Conservation (phyloP, 2,888 invertebrate genomes). For the Drosophila testacea region DNA sequence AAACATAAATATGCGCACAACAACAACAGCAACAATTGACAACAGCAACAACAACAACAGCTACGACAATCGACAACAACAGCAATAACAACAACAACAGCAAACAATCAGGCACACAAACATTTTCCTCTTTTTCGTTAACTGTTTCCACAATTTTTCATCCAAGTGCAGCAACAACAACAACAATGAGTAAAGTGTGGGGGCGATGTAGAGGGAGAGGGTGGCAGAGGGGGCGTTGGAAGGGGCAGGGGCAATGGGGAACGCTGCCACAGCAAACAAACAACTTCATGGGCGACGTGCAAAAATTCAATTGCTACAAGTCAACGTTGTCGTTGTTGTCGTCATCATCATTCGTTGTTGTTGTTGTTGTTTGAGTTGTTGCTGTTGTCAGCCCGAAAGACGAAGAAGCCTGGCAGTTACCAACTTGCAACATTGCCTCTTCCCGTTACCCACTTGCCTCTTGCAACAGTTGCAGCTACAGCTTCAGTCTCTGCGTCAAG, state of each 20-base stretch:
- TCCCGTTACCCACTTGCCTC: constrained; percentile 17
- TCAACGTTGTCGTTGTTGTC: constrained; percentile 47
- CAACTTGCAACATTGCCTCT: constrained; percentile 30
- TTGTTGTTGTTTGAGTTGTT: constrained; percentile 16
- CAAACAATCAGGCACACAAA: constrained; percentile 71
- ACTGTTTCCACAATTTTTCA: constrained; percentile 79
- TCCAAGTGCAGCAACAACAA: constrained; percentile 64
- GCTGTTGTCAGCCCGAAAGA: constrained; percentile 31
- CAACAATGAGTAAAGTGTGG: constrained; percentile 26
- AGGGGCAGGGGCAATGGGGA: constrained; percentile 23
- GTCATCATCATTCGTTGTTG: constrained; percentile 38
- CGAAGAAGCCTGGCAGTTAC: constrained; percentile 24
- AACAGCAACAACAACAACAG: constrained; percentile 25
- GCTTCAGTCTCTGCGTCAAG: constrained; percentile 44
- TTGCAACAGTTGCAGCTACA: constrained; percentile 38
- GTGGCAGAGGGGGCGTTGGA: background rate
- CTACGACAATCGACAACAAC: constrained; percentile 14
- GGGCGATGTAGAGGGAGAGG: background rate
- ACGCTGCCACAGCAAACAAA: constrained; percentile 76
- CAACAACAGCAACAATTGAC: constrained; percentile 44
- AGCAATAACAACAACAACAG: constrained; percentile 29
- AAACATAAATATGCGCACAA: constrained; percentile 80
- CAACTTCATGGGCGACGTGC: constrained; percentile 81
- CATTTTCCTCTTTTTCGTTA: constrained; percentile 75
- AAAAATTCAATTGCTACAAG: constrained; percentile 81